Evolutionary conservation across 2,888 invertebrate genomes (phyloP).

Genomic region (Pammene aurita): DNA sequence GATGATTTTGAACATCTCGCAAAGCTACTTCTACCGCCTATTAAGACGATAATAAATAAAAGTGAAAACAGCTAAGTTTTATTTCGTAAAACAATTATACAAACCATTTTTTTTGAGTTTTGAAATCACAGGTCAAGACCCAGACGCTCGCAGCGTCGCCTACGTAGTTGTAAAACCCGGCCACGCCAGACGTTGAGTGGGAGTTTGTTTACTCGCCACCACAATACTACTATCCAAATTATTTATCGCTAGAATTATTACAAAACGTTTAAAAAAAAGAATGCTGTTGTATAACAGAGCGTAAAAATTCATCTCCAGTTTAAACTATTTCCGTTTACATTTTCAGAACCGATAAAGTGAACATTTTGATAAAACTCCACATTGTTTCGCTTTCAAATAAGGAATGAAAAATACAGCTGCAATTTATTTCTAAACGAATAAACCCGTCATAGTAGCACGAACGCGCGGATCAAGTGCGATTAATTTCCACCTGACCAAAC

Average conservation of each 20-base stretch:
- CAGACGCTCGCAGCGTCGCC: constrained; percentile 52
- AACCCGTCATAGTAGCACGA: not conserved
- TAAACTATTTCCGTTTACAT: not conserved
- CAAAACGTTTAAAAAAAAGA: not conserved
- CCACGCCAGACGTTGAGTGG: constrained; percentile 41
- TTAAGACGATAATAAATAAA: too few relatives aligned
- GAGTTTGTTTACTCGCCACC: constrained; percentile 45
- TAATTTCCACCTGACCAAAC: constrained; percentile 14
- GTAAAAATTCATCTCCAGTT: not conserved
- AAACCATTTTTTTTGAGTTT: not conserved
- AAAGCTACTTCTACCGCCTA: too few relatives aligned
- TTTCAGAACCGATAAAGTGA: not conserved
- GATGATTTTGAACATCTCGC: too few relatives aligned
- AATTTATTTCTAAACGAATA: not conserved
- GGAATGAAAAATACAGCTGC: not conserved
- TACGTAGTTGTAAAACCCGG: constrained; percentile 35
- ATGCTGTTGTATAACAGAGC: not conserved
- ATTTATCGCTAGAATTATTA: not conserved
- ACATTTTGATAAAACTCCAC: constrained; percentile 1
- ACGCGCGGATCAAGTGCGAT: not conserved
- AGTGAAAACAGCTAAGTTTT: too few relatives aligned
- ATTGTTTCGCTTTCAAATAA: constrained; percentile 10
- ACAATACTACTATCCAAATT: constrained; percentile 6
- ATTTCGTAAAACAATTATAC: too few relatives aligned
- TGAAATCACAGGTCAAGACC: constrained; percentile 6